Evolutionary conservation across 1,140 invertebrate species (phyloP), one percentile per base, ranked within the genome.

Genomic region (Cataglyphis hispanica): DNA sequence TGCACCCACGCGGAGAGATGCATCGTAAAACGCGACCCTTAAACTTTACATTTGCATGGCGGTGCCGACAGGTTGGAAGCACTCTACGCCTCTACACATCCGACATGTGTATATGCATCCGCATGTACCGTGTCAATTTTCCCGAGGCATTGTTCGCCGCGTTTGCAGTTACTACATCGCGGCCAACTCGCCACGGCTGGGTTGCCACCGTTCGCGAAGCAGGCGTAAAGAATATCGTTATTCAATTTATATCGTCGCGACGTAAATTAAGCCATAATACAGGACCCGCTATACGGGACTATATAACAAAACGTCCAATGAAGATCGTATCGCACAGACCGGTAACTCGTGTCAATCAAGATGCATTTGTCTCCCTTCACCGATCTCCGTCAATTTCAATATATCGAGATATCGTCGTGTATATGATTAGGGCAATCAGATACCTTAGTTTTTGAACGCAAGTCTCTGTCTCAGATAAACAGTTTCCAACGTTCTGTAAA

Each of bases 221-320:
- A n/a, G 22, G 63, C 46, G 46, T 80, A 80, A 80, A 69, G 77
- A 69, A 80, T 69, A 67, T 84, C 72, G 60, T 76, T 76, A 76
- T 27, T 53, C 56, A 19, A 19, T 19, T 50, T 50, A 50, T 19
- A 10, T 50, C 46, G 13, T 50, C 46, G 50, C 37, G 25, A 78
- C 56, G 63, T 85, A 85, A 85, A 85, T 85, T 66, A 63, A 85
- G 70, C 64, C 63, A 37, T 85, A 78, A 75, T 77, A 25, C 34
- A 16, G 43, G 43, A 11, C 43, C 2, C 13, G 43, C 10, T 46
- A 16, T 46, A 67, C n/a, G 34, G 37, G 27, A 34, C 60, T 43
- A 50, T 85, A 53, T 85, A 63, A 13, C 43, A 84, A 84, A 84
- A 40, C 37, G 25, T 66, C 50, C 61, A 11, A 31, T 67, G 77